A percentile compares a stretch with the other conserved stretches of the same genome.
These are phyloP conservation scores for Glaucomys volans DNA, from an alignment of 2,113 vertebrate genomes.

Conservation along the genomic window DNA sequence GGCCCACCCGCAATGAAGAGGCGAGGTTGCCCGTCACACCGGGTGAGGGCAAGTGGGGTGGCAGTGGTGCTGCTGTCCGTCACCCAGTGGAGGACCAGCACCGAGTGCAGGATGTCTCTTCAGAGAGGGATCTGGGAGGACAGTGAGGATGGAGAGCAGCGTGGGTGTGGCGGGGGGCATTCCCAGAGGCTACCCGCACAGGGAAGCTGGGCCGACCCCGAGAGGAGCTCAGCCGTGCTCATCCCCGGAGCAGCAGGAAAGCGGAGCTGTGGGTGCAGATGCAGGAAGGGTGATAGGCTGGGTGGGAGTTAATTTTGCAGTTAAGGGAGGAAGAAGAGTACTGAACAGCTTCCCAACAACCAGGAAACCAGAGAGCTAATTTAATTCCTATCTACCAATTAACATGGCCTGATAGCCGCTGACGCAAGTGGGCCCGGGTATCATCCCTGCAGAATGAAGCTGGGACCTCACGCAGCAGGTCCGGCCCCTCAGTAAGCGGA, in stretches of 20 bases:
- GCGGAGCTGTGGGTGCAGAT: background rate
- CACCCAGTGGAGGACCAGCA: background rate
- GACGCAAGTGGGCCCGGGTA: background rate
- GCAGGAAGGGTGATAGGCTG: background rate
- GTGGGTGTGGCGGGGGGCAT: too few species aligned
- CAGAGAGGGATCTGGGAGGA: background rate
- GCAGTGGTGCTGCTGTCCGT: background rate
- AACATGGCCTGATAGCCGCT: background rate
- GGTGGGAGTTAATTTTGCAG: constrained; percentile 44
- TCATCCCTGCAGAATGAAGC: background rate
- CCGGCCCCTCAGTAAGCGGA: background rate
- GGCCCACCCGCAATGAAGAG: background rate
- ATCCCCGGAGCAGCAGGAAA: background rate
- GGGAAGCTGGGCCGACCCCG: background rate
- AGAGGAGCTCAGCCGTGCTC: fast-evolving
- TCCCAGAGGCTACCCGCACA: too few species aligned
- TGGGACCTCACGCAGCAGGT: background rate
- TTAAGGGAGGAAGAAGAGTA: background rate
- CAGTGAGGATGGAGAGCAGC: too few species aligned
- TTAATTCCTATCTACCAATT: constrained; percentile 55
- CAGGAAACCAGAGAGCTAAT: constrained; percentile 14
- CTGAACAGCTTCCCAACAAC: constrained; percentile 4
- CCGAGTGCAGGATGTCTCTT: background rate
- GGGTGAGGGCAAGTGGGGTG: background rate
- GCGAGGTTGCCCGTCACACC: background rate